Evolutionary conservation across 2,888 invertebrate species (phyloP).

Genomic region (Tiliacea citrago): DNA sequence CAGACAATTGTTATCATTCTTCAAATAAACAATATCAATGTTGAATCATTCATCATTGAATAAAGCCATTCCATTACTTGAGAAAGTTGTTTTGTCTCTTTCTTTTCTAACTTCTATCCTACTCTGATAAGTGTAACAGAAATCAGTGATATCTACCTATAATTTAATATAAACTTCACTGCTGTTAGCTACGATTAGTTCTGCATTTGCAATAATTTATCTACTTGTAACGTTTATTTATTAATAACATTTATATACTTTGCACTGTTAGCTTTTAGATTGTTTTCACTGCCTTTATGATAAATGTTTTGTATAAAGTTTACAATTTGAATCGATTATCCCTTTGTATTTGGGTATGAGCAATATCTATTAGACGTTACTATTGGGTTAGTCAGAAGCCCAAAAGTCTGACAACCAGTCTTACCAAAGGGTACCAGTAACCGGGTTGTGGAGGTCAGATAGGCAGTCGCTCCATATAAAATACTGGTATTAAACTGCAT

Average conservation of each 20-base stretch:
- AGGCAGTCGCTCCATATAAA: too few relatives aligned
- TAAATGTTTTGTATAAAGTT: conserved; percentile 47
- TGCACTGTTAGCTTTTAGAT: conserved; percentile 68
- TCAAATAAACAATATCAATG: not conserved
- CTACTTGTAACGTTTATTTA: conserved; percentile 47
- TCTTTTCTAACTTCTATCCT: not conserved
- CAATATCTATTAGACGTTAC: conserved; percentile 31
- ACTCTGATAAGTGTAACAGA: conserved; percentile 7
- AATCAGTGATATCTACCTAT: conserved; percentile 48
- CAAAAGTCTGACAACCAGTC: too few relatives aligned
- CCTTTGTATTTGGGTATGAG: conserved; percentile 23
- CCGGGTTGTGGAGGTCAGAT: too few relatives aligned
- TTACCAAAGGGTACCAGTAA: too few relatives aligned
- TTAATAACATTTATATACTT: conserved; percentile 55
- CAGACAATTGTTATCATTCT: not conserved
- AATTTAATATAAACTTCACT: conserved; percentile 51
- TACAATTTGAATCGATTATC: conserved; percentile 18
- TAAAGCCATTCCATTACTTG: not conserved
- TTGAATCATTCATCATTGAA: not conserved
- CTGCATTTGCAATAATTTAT: conserved; percentile 56
- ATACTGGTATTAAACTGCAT: too few relatives aligned
- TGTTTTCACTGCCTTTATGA: conserved; percentile 63
- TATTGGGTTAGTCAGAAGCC: too few relatives aligned
- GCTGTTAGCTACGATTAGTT: conserved; percentile 58
- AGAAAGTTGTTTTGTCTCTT: not conserved